These are phyloP conservation scores for Nebria ingens DNA, from an alignment of 1,140 invertebrate species.

Conservation along the genomic window DNA sequence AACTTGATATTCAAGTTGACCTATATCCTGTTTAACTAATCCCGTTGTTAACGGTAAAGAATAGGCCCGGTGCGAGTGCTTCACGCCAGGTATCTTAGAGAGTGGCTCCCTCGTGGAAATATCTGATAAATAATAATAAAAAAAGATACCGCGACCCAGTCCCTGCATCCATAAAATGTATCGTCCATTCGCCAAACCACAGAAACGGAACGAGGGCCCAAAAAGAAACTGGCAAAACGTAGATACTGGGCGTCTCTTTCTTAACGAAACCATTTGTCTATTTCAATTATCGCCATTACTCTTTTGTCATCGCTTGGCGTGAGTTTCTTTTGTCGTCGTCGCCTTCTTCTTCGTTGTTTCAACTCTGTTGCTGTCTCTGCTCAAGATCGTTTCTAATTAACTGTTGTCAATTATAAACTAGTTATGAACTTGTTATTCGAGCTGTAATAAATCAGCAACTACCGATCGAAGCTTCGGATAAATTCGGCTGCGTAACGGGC, in stretches of 20 bases:
- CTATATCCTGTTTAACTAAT: too few species aligned
- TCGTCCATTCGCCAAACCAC: too few species aligned
- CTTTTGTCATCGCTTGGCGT: background rate
- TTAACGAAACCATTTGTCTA: background rate
- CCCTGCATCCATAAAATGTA: too few species aligned
- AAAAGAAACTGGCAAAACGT: background rate
- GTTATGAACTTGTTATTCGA: conserved; percentile 9
- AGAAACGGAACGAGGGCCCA: background rate
- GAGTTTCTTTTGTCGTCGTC: background rate
- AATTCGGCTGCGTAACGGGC: background rate
- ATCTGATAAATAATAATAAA: background rate
- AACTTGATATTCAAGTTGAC: too few species aligned
- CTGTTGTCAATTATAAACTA: conserved; percentile 9
- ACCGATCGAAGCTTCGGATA: too few species aligned
- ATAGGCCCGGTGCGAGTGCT: too few species aligned
- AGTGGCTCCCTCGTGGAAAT: background rate
- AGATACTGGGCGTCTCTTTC: background rate
- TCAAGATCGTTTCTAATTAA: conserved; percentile 8
- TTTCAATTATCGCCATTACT: conserved; percentile 4
- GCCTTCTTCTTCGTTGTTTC: background rate
- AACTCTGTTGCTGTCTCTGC: background rate
- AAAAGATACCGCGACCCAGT: background rate
- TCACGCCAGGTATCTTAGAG: too few species aligned
- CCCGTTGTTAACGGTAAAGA: too few species aligned
- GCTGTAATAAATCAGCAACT: background rate